Conservation (phyloP, 2,797 vertebrate species). For the Rhincodon typus region DNA sequence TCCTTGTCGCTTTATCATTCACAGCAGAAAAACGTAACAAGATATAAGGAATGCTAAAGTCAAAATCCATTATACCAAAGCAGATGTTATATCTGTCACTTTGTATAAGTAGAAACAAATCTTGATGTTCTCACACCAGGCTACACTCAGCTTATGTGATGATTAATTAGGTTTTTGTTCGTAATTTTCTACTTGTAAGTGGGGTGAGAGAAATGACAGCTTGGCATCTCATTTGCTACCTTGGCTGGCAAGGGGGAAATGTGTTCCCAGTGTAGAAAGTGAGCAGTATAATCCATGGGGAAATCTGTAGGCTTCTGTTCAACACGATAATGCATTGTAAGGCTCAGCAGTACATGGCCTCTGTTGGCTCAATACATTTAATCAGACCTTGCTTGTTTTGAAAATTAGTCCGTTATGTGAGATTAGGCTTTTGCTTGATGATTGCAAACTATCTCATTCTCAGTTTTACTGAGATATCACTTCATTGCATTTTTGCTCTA, state of each 20-base stretch:
- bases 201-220: conserved; percentile 71
- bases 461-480: conserved; percentile 55
- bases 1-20: conserved; percentile 45
- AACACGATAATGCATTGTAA: neutral
- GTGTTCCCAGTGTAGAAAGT: conserved; percentile 51
- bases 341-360: neutral
- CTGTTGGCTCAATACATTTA: neutral
- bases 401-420: conserved; percentile 34
- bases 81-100: conserved; percentile 61
- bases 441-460: neutral
- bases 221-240: conserved; percentile 55
- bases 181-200: conserved; percentile 75
- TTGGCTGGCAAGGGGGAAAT: conserved; percentile 47
- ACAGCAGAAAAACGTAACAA: conserved; percentile 56
- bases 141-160: conserved; percentile 52
- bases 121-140: conserved; percentile 45
- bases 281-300: conserved; percentile 57
- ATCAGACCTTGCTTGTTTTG: neutral
- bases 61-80: conserved; percentile 75
- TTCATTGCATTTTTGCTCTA: conserved; percentile 51
- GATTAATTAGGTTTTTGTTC: conserved; percentile 72
- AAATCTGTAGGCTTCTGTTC: conserved; percentile 26
- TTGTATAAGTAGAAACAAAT: conserved; percentile 40
- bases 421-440: neutral
- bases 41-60: conserved; percentile 62